Evolutionary conservation across 2,113 vertebrate species (phyloP).

Genomic region (Chloropsis cyanopogon): DNA sequence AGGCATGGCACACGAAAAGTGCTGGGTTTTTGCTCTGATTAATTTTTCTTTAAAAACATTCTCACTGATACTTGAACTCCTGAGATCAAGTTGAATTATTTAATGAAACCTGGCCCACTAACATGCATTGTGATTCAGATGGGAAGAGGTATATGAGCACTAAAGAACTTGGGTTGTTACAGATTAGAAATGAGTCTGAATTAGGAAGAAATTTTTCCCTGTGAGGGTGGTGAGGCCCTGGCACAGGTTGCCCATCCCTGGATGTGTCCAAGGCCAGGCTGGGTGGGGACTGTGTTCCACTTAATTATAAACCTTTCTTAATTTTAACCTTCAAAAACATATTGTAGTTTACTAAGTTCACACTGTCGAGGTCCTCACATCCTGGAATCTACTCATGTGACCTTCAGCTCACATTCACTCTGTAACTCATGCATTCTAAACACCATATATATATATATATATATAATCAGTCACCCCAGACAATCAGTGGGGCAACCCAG

Average conservation of each 20-base stretch:
- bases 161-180: not conserved
- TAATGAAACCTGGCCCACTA: not conserved
- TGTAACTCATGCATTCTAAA: not conserved
- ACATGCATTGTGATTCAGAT: not conserved
- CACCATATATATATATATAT: not conserved
- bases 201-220: not conserved
- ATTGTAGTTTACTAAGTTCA: not conserved
- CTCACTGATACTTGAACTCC: not conserved
- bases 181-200: not conserved
- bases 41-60: not conserved
- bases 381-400: not conserved
- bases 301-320: not conserved
- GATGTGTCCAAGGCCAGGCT: not conserved
- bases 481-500: not conserved
- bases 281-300: not conserved
- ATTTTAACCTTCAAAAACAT: not conserved
- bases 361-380: not conserved
- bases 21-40: not conserved
- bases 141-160: not conserved
- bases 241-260: not conserved
- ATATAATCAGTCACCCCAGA: too few species aligned
- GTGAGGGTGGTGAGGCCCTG: too few species aligned
- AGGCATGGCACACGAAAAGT: accelerated
- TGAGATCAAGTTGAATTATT: not conserved
- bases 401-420: not conserved